Evolutionary conservation across 1,140 invertebrate species (phyloP).

Genomic region (Antheraea mylitta): DNA sequence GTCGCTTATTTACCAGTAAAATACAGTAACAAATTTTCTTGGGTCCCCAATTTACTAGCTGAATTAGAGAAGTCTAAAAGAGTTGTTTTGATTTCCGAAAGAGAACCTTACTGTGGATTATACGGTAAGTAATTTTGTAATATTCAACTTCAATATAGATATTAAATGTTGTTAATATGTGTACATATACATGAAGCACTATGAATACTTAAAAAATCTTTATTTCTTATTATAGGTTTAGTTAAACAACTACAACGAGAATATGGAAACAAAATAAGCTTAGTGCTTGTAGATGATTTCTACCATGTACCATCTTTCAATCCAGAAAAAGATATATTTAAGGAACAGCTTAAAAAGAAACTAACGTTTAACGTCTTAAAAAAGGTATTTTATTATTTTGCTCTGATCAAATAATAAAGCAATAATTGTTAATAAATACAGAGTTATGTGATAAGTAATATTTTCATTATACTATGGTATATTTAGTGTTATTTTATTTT

Average conservation of each 20-base stretch:
- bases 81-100: conserved; percentile 35
- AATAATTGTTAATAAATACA: not conserved
- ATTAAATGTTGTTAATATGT: no score
- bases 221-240: conserved; percentile 24
- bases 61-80: conserved; percentile 27
- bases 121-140: conserved; percentile 17
- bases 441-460: not conserved
- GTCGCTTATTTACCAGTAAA: conserved; percentile 26
- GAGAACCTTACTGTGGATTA: conserved; percentile 35
- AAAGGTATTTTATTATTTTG: conserved; percentile 23
- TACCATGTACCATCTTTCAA: conserved; percentile 30
- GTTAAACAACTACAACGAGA: conserved; percentile 27
- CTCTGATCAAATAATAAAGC: not conserved
- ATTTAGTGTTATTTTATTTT: conserved; percentile 6
- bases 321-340: conserved; percentile 24
- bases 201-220: no score
- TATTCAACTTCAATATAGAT: no score
- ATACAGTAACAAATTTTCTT: conserved; percentile 31
- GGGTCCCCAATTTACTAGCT: conserved; percentile 27
- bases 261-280: conserved; percentile 23
- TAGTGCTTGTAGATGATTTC: conserved; percentile 29
- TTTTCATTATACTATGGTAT: no score
- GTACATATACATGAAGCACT: no score
- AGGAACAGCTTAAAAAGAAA: conserved; percentile 35
- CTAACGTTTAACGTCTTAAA: conserved; percentile 31